Conservation (phyloP, 1,140 invertebrate species). For the Megalopta genalis region DNA sequence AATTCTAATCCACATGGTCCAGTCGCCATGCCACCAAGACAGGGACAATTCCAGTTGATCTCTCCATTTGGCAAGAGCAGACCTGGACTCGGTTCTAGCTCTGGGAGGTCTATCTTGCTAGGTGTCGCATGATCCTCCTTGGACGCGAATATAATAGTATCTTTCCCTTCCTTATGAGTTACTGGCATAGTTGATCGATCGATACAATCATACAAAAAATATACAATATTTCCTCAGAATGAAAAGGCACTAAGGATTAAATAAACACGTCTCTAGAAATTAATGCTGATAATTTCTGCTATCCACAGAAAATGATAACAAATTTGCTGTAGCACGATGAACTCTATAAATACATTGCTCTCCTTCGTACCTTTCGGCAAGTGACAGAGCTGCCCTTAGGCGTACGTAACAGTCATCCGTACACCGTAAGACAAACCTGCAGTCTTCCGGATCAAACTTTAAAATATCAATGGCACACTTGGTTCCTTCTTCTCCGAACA, state of each 20-base stretch:
- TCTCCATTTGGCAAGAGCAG: conserved; percentile 92
- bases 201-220: conserved; percentile 13
- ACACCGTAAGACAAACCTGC: conserved; percentile 82
- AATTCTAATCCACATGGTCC: conserved; percentile 97
- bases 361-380: conserved; percentile 81
- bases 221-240: background rate
- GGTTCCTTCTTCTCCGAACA: conserved; percentile 83
- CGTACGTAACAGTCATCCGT: conserved; percentile 80
- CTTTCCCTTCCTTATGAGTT: conserved; percentile 85
- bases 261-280: background rate
- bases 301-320: conserved; percentile 72
- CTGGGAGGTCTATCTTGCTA: conserved; percentile 86
- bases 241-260: background rate
- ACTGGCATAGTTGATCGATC: conserved; percentile 72
- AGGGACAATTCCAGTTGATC: conserved; percentile 98
- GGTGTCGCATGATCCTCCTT: conserved; percentile 89
- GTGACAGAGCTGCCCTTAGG: conserved; percentile 81
- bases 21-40: conserved; percentile 96
- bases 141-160: conserved; percentile 91
- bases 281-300: conserved; percentile 73
- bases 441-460: conserved; percentile 79
- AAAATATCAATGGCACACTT: conserved; percentile 81
- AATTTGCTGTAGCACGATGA: conserved; percentile 79
- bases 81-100: conserved; percentile 87
- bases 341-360: conserved; percentile 81